phyloP scores from a whole-genome alignment of 92 coral and sea anemone genomes.

The Scolanthus callimorphus region DNA sequence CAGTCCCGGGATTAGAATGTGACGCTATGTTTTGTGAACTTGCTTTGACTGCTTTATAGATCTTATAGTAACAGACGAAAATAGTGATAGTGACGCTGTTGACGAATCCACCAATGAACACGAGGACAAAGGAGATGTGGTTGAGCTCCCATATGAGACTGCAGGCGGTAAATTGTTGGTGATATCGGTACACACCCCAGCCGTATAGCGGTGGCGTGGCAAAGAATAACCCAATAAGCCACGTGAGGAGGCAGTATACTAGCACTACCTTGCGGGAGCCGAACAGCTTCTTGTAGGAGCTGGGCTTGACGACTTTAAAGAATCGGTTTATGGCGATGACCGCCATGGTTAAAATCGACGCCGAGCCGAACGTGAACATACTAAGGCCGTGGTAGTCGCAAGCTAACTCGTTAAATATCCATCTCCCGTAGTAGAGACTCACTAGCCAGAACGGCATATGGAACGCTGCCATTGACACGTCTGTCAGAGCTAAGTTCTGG shows the following conservation, averaged over 20 bases:
- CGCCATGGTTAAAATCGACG: constrained; percentile 61
- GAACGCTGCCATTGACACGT: constrained; percentile 59
- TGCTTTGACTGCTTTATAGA: constrained; percentile 58
- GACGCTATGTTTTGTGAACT: constrained; percentile 44
- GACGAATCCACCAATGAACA: constrained; percentile 41
- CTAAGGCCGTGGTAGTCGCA: constrained; percentile 51
- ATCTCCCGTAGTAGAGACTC: constrained; percentile 48
- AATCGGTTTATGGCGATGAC: constrained; percentile 65
- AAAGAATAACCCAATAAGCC: constrained; percentile 48
- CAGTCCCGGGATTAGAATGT: constrained; percentile 15
- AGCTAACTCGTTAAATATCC: constrained; percentile 36
- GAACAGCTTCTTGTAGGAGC: constrained; percentile 41
- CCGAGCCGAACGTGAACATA: constrained; percentile 58
- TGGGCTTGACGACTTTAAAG: constrained; percentile 9
- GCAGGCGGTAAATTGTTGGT: constrained; percentile 42
- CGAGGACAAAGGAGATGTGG: constrained; percentile 49
- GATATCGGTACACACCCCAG: constrained; percentile 66
- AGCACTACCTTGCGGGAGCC: constrained; percentile 35
- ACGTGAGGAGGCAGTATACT: constrained; percentile 25
- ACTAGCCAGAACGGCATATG: constrained; percentile 80
- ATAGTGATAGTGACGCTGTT: constrained; percentile 43
- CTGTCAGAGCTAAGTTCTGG: constrained; percentile 70
- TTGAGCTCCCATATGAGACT: constrained; percentile 52
- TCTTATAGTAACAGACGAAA: constrained; percentile 56
- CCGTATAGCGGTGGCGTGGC: constrained; percentile 75